Evolutionary conservation across 2,797 vertebrate genomes (phyloP).

Genomic region (Pantherophis vulpinus): DNA sequence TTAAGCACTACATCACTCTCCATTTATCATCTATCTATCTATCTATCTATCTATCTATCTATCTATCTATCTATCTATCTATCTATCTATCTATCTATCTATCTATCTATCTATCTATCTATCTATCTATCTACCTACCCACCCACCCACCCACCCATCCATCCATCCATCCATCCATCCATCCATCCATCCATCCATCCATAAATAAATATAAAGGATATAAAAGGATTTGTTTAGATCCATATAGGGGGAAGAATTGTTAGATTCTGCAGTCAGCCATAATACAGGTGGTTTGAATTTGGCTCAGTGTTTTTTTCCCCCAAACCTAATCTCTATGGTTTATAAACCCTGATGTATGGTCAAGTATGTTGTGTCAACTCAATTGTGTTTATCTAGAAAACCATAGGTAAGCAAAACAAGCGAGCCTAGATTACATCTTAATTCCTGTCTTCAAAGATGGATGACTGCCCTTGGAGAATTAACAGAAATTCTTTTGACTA

Average conservation of each 20-base stretch:
- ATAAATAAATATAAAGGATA: too few relatives aligned
- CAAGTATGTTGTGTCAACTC: not conserved
- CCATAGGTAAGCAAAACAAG: not conserved
- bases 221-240: not conserved
- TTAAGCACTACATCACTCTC: not conserved
- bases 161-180: too few relatives aligned
- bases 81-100: too few relatives aligned
- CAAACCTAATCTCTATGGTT: not conserved
- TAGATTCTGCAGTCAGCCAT: not conserved
- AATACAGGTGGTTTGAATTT: not conserved
- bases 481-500: not conserved
- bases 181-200: too few relatives aligned
- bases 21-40: not conserved
- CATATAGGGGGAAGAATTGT: not conserved
- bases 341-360: not conserved
- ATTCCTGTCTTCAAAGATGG: not conserved
- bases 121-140: too few relatives aligned
- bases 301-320: not conserved
- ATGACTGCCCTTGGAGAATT: not conserved
- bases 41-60: too few relatives aligned
- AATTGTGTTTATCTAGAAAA: not conserved
- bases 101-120: not conserved
- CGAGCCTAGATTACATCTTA: not conserved
- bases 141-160: too few relatives aligned
- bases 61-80: not conserved